phyloP scores from a whole-genome alignment of 2,113 vertebrate genomes.

The Craseonycteris thonglongyai region DNA sequence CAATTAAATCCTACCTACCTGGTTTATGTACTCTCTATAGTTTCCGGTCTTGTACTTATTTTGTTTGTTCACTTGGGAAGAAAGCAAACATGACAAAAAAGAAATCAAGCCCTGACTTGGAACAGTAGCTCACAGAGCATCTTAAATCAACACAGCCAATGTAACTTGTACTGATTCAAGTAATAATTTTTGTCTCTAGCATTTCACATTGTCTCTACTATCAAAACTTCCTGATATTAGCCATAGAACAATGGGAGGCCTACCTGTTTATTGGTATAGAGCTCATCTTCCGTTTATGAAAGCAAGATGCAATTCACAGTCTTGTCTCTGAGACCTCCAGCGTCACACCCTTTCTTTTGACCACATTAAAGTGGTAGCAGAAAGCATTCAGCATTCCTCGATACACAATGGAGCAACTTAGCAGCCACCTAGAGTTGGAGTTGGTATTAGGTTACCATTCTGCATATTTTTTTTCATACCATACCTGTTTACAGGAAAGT shows the following conservation, averaged over 20 bases:
- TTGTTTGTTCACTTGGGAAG: constrained; percentile 66
- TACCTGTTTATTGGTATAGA: constrained; percentile 52
- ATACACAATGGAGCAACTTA: constrained; percentile 51
- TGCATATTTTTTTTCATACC: not conserved
- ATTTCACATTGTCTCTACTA: constrained; percentile 25
- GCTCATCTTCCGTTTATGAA: constrained; percentile 65
- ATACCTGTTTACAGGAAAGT: constrained; percentile 75
- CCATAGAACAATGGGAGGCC: not conserved
- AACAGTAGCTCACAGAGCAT: constrained; percentile 52
- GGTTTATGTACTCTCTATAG: not conserved
- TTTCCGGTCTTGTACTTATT: constrained; percentile 34
- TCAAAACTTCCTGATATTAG: constrained; percentile 32
- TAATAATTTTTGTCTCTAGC: constrained; percentile 61
- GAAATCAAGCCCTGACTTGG: constrained; percentile 46
- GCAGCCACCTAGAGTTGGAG: constrained; percentile 13
- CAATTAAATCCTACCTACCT: constrained; percentile 12
- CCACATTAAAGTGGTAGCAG: constrained; percentile 54
- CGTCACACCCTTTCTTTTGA: constrained; percentile 70
- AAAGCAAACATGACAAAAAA: constrained; percentile 64
- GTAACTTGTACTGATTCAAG: constrained; percentile 62
- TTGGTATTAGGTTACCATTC: constrained; percentile 71
- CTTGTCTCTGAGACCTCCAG: constrained; percentile 45
- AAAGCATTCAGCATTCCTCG: constrained; percentile 76
- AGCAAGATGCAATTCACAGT: constrained; percentile 62
- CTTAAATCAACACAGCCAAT: constrained; percentile 60